Evolutionary conservation across 1,140 invertebrate species (phyloP).

Genomic region (Colletes latitarsis): DNA sequence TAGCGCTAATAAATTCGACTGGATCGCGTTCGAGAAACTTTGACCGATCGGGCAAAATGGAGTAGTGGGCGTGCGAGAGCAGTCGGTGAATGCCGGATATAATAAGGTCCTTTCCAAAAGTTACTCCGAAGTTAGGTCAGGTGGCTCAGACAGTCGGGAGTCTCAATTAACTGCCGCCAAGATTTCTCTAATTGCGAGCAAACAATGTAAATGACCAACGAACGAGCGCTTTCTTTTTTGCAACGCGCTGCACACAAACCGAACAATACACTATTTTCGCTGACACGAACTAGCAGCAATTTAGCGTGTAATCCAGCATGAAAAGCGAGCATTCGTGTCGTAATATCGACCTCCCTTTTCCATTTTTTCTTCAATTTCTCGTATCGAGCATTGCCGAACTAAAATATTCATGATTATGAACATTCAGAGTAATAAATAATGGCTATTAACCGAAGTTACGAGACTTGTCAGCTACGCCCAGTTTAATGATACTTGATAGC

Average conservation of each 20-base stretch:
- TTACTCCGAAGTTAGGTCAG: background rate
- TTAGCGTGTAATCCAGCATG: background rate
- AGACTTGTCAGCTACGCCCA: conserved; percentile 13
- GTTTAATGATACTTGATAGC: background rate
- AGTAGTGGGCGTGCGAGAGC: background rate
- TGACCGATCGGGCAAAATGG: background rate
- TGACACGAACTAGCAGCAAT: background rate
- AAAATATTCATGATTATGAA: too few species aligned
- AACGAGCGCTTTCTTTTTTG: background rate
- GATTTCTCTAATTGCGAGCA: conserved; percentile 1
- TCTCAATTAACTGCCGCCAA: background rate
- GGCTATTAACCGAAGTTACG: background rate
- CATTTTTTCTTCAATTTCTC: background rate
- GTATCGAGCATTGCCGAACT: too few species aligned
- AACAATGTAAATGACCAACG: background rate
- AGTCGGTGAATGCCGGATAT: background rate
- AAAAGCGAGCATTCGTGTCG: background rate
- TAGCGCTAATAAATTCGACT: background rate
- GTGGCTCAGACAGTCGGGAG: background rate
- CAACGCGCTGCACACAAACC: background rate
- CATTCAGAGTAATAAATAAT: too few species aligned
- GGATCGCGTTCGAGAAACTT: background rate
- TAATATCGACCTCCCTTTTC: background rate
- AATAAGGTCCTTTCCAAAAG: conserved; percentile 1
- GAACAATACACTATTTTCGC: conserved; percentile 1